phyloP scores from a whole-genome alignment of 2,113 vertebrate species.

The Ceratotherium simum region DNA sequence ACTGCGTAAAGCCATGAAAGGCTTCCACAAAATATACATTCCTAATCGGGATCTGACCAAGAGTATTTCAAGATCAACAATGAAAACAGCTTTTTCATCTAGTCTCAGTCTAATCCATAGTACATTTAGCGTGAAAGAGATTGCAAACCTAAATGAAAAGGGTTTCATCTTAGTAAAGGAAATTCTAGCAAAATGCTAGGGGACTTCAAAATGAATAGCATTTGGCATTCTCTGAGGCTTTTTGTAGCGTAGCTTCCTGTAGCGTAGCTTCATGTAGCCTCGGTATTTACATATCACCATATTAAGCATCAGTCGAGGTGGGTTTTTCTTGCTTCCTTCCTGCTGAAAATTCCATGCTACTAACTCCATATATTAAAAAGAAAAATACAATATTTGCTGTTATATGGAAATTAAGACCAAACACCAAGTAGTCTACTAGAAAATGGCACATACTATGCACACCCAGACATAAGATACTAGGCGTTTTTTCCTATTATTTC shows the following conservation, averaged over 20 bases:
- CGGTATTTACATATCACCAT: constrained; percentile 53
- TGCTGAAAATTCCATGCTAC: neutral
- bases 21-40: neutral
- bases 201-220: constrained; percentile 59
- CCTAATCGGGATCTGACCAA: neutral
- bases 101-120: neutral
- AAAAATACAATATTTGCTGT: neutral
- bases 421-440: neutral
- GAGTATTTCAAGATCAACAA: neutral
- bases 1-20: neutral
- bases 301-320: neutral
- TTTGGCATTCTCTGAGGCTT: constrained; percentile 31
- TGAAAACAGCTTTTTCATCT: neutral
- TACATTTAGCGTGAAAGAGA: constrained; percentile 54
- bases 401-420: neutral
- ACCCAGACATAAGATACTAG: neutral
- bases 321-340: neutral
- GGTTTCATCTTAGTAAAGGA: constrained; percentile 39
- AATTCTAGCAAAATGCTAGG: constrained; percentile 57
- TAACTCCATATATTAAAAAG: neutral
- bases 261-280: neutral
- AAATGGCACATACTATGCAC: neutral
- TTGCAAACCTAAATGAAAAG: constrained; percentile 49
- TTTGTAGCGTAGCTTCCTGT: neutral
- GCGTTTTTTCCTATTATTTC: neutral